These are phyloP conservation scores for Patella vulgata DNA, from an alignment of 1,140 invertebrate genomes.

Conservation along the genomic window DNA sequence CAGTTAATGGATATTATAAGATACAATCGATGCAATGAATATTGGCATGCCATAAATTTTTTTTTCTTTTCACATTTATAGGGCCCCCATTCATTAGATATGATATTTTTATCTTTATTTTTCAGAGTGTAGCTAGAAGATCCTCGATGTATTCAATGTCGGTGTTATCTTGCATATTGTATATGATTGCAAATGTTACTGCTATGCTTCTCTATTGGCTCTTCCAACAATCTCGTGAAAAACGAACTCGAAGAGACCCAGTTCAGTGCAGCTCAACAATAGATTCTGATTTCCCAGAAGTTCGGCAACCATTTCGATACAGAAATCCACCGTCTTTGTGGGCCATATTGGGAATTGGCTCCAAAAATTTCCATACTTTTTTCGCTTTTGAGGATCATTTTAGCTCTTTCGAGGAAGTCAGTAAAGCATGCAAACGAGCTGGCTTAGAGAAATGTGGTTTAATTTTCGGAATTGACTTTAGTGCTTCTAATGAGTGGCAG, in stretches of 20 bases:
- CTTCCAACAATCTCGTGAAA: constrained; percentile 27
- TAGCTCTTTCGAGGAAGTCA: constrained; percentile 60
- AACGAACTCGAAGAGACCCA: constrained; percentile 9
- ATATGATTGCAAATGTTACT: constrained; percentile 42
- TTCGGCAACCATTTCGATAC: constrained; percentile 22
- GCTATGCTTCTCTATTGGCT: constrained; percentile 41
- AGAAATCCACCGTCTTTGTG: constrained; percentile 49
- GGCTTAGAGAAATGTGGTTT: constrained; percentile 68
- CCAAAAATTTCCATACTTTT: constrained; percentile 40
- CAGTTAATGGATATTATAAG: no score
- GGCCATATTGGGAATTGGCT: constrained; percentile 48
- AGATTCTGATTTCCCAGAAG: neutral
- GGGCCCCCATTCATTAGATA: no score
- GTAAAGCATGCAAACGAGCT: constrained; percentile 60
- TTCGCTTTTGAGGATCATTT: constrained; percentile 61
- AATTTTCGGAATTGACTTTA: constrained; percentile 70
- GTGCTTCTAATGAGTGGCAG: constrained; percentile 72
- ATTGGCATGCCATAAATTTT: no score
- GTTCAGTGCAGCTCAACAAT: neutral
- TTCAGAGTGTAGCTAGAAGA: neutral
- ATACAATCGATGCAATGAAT: no score
- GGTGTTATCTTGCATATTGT: constrained; percentile 38
- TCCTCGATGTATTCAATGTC: constrained; percentile 27
- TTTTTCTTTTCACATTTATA: no score
- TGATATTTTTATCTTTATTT: no score